Base-by-base conservation (phyloP, 2,888 invertebrate species). In the Meteorus cinctellus region DNA sequence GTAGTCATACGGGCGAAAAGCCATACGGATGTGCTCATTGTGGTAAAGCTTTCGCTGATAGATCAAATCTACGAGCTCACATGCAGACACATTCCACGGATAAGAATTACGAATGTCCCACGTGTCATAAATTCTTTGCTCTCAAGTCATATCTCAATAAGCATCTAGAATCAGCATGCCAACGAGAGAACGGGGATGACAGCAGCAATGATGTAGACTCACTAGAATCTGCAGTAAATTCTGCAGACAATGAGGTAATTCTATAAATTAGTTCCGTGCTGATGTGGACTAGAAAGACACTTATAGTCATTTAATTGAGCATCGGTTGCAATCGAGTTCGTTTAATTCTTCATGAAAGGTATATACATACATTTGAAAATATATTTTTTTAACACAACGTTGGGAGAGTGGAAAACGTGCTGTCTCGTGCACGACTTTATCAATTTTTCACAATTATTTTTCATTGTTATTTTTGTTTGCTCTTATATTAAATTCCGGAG, bases 121-220 rank as follows among this genome's bases (percentile, higher is more conserved):
- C 95, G 79, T 98, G 98, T 90, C 93, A 95, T 89, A 98, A 97
- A 91, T 94, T 95, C 34, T 98, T 98, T 90, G 97, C 98, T 31
- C 93, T 98, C 82, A 98, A 98, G 90, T 97, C 97, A 85, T 98
- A 98, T 91, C 93, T 98, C 72, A 97, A 96, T 91, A 98, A 98
- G 34, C 98, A 98, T 91, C 94, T 96, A 88, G 98, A 98, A 90
- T 96, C 97, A 70, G 95, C 96, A 63, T 98, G 98, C 90, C 92
- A 93, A 86, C 93, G 93, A 85, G 93, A 93, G 82, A 93, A 92
- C 77, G 92, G 92, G 81, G 85, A 83, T 72, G 85, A 87, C 62
- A 85, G 84, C 75, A 84, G 84, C 80, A 88, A 88, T 59, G 89
- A 88, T 79, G 84, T 84, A 72, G 86, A 86, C 65, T 78, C 83